Evolutionary conservation across 2,113 vertebrate genomes (phyloP).

Genomic region (Bos taurus): ARS-UCD2.0 NC_037337.1:101175001-101175500

Average conservation of each 20-base stretch:
- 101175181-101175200: neutral
- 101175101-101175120: neutral
- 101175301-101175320: neutral
- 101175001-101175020: neutral
- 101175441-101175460: neutral
- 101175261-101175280: neutral
- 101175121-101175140: neutral
- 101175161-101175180: fast-evolving
- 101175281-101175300: neutral
- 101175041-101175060: neutral
- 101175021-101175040: neutral
- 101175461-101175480: neutral
- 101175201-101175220: neutral
- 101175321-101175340: neutral
- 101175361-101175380: neutral
- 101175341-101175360: neutral
- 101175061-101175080: neutral
- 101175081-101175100: neutral
- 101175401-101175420: neutral
- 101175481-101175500: neutral
- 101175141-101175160: neutral
- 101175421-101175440: neutral
- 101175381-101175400: neutral
- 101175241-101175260: neutral
- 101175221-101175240: neutral